Conservation (phyloP, 2,888 invertebrate species). For the Timema podura region DNA sequence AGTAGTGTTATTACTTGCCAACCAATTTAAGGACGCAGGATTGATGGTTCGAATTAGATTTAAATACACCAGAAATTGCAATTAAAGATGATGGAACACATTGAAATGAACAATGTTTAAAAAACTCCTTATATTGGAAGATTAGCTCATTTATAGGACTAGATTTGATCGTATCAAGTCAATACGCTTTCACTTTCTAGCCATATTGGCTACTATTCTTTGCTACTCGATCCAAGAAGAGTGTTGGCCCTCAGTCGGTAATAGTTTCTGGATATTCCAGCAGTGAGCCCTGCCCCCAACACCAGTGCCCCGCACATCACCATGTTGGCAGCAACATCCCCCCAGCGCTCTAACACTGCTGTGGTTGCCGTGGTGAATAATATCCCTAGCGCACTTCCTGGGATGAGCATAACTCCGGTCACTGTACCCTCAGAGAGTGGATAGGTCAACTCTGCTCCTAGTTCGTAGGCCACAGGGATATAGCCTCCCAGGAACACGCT, state of each 20-base stretch:
- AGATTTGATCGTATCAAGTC: no score
- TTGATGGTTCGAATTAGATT: no score
- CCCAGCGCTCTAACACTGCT: background rate
- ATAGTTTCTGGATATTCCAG: background rate
- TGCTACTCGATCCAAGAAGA: no score
- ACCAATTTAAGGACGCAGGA: no score
- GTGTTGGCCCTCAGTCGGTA: slow-evolving; percentile 4
- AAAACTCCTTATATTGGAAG: no score
- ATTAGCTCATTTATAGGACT: no score
- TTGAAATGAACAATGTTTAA: no score
- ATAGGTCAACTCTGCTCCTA: slow-evolving; percentile 7
- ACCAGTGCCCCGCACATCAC: background rate
- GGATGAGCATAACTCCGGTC: slow-evolving; percentile 6
- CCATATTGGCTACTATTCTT: no score
- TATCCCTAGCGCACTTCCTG: background rate
- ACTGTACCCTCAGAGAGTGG: slow-evolving; percentile 4
- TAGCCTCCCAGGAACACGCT: slow-evolving; percentile 6
- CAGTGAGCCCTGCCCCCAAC: background rate
- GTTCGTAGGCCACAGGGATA: background rate
- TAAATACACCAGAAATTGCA: no score
- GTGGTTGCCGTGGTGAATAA: background rate
- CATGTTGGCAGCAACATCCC: background rate
- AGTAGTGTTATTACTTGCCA: no score
- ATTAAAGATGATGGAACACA: no score
- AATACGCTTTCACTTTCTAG: no score